Conservation (phyloP, 2,797 vertebrate genomes). For the Phoxinus dragarum region DNA sequence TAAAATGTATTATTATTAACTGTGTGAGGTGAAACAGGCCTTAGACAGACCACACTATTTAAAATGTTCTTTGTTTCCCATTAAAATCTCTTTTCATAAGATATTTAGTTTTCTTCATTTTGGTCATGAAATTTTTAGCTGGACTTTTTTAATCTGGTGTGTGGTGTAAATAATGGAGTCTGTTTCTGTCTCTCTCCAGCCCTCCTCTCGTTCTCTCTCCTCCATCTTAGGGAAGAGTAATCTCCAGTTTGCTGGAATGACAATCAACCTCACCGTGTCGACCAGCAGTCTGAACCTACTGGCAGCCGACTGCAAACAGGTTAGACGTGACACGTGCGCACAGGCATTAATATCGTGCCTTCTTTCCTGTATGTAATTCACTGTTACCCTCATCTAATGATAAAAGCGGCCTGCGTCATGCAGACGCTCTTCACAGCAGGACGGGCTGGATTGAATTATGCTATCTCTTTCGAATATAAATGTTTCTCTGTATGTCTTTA, state of each 20-base stretch:
- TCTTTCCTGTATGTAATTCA: conserved; percentile 2
- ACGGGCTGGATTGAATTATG: not conserved
- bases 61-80: conserved; percentile 6
- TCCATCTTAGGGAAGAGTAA: conserved; percentile 97
- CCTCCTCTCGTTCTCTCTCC: conserved; percentile 86
- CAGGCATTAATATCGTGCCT: not conserved
- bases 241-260: conserved; percentile 97
- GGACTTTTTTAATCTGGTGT: conserved; percentile 8
- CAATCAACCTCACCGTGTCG: conserved; percentile 94
- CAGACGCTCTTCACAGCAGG: not conserved
- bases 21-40: not conserved
- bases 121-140: conserved; percentile 4
- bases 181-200: conserved; percentile 72
- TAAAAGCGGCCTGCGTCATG: not conserved
- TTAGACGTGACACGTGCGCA: conserved; percentile 64
- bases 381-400: not conserved
- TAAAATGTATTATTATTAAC: no score
- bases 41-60: conserved; percentile 26
- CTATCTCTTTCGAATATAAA: not conserved
- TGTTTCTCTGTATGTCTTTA: not conserved
- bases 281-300: conserved; percentile 99
- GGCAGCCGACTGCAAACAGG: conserved; percentile 98
- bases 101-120: not conserved
- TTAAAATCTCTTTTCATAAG: not conserved
- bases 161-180: not conserved